These are phyloP conservation scores for Turritopsis rubra DNA, from an alignment of 30 jellyfish, hydroid and myxozoan genomes.

Conservation along the genomic window DNA sequence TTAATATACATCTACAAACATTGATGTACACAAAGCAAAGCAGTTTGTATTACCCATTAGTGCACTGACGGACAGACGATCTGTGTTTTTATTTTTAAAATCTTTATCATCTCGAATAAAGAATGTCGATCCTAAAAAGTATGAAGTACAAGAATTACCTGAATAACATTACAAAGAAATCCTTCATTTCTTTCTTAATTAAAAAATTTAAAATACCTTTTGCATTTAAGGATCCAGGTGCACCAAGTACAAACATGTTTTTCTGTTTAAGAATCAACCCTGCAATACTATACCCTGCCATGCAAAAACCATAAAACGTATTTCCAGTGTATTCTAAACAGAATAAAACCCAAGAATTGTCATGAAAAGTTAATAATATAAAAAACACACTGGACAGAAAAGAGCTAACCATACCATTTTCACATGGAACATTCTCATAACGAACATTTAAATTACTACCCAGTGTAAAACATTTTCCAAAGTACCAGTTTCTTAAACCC, in stretches of 20 bases:
- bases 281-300: slow-evolving; percentile 16
- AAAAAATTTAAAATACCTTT: slow-evolving; percentile 7
- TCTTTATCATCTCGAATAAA: background rate
- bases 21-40: background rate
- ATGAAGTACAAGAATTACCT: background rate
- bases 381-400: background rate
- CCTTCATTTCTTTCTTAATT: background rate
- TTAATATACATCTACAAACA: background rate
- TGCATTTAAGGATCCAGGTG: slow-evolving; percentile 3
- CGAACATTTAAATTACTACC: slow-evolving; percentile 6
- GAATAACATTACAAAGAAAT: background rate
- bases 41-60: background rate
- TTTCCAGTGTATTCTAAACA: slow-evolving; percentile 5
- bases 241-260: slow-evolving; percentile 4
- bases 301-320: slow-evolving; percentile 10
- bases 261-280: background rate
- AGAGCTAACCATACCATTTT: slow-evolving; percentile 4
- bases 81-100: background rate
- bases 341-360: background rate
- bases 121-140: background rate
- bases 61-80: background rate
- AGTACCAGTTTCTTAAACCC: background rate
- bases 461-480: slow-evolving; percentile 23
- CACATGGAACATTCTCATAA: slow-evolving; percentile 28
- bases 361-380: background rate